phyloP scores from a whole-genome alignment of 2,797 vertebrate genomes.

The Dendrocincla fuliginosa region DNA sequence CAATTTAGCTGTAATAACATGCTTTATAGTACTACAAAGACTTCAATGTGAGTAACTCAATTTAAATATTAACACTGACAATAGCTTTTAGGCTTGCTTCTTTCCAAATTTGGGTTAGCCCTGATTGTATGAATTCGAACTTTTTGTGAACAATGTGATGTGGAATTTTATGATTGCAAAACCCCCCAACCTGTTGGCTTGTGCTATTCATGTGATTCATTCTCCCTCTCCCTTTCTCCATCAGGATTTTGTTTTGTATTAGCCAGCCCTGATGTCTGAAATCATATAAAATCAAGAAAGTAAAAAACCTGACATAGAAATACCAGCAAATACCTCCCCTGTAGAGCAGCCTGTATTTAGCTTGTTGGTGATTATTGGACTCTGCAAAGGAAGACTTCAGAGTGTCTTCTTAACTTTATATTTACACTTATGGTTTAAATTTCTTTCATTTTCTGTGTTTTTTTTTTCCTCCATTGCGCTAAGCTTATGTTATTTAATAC shows the following conservation, averaged over 20 bases:
- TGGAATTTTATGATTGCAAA: neutral
- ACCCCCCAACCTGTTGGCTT: neutral
- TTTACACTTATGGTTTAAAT: neutral
- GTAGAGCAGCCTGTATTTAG: neutral
- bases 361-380: neutral
- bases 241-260: neutral
- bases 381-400: neutral
- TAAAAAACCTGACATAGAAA: neutral
- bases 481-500: neutral
- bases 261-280: neutral
- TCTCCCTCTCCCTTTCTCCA: rapidly evolving
- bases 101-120: neutral
- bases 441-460: rapidly evolving
- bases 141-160: rapidly evolving
- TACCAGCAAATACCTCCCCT: neutral
- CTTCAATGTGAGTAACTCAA: conserved; percentile 21
- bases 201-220: neutral
- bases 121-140: neutral
- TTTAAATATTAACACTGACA: conserved; percentile 17
- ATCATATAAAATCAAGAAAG: neutral
- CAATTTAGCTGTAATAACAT: conserved; percentile 34
- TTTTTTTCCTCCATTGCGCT: neutral
- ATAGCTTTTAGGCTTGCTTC: neutral
- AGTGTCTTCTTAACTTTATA: neutral
- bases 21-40: conserved; percentile 46